A percentile compares a stretch with the other conserved stretches of the same genome.
Conservation (phyloP, 2,797 vertebrate species). For the Gallirallus australis region DNA sequence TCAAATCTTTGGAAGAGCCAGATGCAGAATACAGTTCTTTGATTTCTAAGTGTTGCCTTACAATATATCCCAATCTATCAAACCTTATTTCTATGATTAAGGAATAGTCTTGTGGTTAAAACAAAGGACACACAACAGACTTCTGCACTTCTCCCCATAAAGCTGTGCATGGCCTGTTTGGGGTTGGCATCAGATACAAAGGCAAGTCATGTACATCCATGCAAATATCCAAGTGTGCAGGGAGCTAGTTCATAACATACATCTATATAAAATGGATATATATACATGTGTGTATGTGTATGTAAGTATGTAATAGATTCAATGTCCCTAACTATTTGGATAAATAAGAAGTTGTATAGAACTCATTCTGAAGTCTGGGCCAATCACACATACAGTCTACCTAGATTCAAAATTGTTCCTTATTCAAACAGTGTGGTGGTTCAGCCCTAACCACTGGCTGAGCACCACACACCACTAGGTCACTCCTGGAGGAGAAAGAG, state of each 20-base stretch:
- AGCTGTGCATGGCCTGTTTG: not conserved
- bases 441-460: no score
- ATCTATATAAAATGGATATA: not conserved
- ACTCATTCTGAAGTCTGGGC: not conserved
- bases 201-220: not conserved
- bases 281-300: no score
- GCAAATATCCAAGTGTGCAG: not conserved
- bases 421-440: not conserved
- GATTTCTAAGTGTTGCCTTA: not conserved
- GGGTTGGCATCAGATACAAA: not conserved
- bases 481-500: no score
- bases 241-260: not conserved
- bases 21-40: not conserved
- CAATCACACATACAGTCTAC: not conserved
- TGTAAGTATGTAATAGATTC: not conserved
- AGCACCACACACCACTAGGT: no score
- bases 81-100: not conserved
- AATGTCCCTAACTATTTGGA: not conserved
- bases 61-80: not conserved
- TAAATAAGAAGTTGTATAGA: not conserved
- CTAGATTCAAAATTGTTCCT: not conserved
- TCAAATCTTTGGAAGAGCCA: not conserved
- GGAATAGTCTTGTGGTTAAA: not conserved
- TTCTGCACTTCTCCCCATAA: not conserved
- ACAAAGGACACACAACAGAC: not conserved